Base-by-base conservation (phyloP, 2,888 invertebrate species). In the Acrobasis suavella region DNA sequence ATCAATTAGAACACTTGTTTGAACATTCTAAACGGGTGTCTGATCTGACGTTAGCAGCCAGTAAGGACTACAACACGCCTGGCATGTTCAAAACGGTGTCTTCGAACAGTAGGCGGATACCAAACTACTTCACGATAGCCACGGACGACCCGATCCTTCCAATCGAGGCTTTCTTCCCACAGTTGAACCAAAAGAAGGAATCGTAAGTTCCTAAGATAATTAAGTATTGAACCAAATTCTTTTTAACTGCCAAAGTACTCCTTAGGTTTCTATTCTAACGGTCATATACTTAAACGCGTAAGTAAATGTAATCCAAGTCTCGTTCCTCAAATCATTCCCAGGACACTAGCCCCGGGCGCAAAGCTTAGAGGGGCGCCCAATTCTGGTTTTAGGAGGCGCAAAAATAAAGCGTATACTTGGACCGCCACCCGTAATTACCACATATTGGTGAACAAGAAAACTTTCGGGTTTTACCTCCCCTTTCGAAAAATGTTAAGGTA, bases 131-230 rank as follows among this genome's bases (percentile, higher is more conserved):
- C 71, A 95, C 95, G 22, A 94, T 96, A 83, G 94, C 95, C 0
- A 96, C 96, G 0, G 96, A 96, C 69, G 96, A 96, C 78, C 96
- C 96, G 0, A 96, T 96, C 61, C 87, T 96, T 59, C 96, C 96
- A 0, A 95, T 96, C 67, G 96, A 96, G 84, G 96, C 96, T 0
- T 96, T 96, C 84, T 96, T 96, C 78, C 95, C 96, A 16, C 95
- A 95, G 77, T 81, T 96, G 58, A 94, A 95, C 71, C 94, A 94
- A 82, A 94, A 93, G 82, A 93, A 93, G 83, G 91, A 93, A 81
- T 80, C 90, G 68, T 91, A 89, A 86, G 75, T 84, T 82, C 75
- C 81, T 83, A 69, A 70, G 38, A 69, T 77, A 78, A 73, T 73
- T 78, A 77, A 75, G 70, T 75, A 67, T 71, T 65, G 65, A 83